phyloP scores from a whole-genome alignment of 2,113 vertebrate species.

The Rhagologus leucostigma region DNA sequence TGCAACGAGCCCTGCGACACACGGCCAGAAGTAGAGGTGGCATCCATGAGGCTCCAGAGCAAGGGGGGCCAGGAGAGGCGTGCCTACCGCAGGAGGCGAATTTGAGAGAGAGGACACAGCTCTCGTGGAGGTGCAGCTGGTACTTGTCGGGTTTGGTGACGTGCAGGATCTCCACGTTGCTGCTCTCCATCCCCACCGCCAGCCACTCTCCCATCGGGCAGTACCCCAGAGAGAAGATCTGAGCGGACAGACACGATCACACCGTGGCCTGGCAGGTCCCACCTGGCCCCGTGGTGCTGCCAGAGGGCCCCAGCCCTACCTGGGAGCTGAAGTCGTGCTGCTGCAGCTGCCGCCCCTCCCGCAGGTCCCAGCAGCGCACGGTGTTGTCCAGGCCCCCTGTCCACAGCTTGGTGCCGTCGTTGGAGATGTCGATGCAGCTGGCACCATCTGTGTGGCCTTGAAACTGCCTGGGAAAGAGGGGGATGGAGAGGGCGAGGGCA shows the following conservation, averaged over 20 bases:
- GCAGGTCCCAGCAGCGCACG: conserved; percentile 78
- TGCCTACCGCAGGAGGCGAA: conserved; percentile 86
- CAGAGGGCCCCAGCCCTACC: not conserved
- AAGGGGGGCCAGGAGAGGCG: rapidly evolving
- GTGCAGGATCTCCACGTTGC: conserved; percentile 11
- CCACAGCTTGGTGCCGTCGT: conserved; percentile 72
- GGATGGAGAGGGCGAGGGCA: not conserved
- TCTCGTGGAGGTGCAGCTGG: conserved; percentile 74
- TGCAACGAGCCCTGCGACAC: rapidly evolving
- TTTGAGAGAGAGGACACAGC: conserved; percentile 87
- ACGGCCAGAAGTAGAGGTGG: rapidly evolving
- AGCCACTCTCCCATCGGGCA: not conserved
- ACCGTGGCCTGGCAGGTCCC: not conserved
- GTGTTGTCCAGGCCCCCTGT: conserved; percentile 78
- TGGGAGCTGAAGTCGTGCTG: conserved; percentile 78
- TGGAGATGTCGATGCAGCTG: conserved; percentile 78
- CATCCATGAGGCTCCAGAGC: not conserved
- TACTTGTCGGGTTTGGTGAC: conserved; percentile 9
- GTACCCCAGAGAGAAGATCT: conserved; percentile 1
- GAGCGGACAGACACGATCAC: not conserved
- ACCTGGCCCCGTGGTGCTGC: not conserved
- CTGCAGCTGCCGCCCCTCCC: conserved; percentile 78
- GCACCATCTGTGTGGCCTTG: conserved; percentile 78
- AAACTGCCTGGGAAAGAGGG: conserved; percentile 59
- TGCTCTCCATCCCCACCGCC: not conserved